A percentile compares a stretch with the other conserved stretches of the same genome.
These are phyloP conservation scores for Littorina saxatilis DNA, from an alignment of 1,140 invertebrate genomes.

Conservation along the genomic window DNA sequence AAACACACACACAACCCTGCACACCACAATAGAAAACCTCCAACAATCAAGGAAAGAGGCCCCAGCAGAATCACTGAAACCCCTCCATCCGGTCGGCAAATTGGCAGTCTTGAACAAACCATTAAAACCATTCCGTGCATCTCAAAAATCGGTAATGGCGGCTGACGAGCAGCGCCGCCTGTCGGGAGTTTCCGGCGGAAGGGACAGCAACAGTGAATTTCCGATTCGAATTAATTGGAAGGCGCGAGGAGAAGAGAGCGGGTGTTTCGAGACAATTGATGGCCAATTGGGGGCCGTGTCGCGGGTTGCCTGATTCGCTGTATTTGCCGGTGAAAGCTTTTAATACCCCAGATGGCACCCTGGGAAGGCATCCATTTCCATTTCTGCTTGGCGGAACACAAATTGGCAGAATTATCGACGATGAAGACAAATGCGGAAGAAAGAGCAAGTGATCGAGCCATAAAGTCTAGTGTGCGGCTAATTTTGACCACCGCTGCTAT, in stretches of 20 bases:
- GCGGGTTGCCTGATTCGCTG: conserved; percentile 14
- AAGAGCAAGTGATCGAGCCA: neutral
- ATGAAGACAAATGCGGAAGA: conserved; percentile 13
- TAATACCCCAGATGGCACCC: conserved; percentile 33
- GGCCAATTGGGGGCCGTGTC: conserved; percentile 32
- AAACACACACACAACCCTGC: no score
- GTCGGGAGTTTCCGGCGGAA: conserved; percentile 27
- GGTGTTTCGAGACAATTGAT: conserved; percentile 36
- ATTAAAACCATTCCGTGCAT: neutral
- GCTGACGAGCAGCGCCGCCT: neutral
- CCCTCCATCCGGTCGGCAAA: no score
- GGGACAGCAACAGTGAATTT: conserved; percentile 30
- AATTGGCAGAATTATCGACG: conserved; percentile 32
- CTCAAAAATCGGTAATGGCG: neutral
- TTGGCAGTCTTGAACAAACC: no score
- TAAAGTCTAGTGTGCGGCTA: neutral
- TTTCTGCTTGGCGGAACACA: conserved; percentile 34
- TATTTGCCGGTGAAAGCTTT: conserved; percentile 37
- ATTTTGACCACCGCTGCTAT: no score
- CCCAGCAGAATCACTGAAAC: no score
- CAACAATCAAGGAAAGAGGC: no score
- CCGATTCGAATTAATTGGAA: conserved; percentile 39
- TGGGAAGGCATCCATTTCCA: conserved; percentile 33
- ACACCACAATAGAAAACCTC: no score
- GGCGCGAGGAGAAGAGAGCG: conserved; percentile 4